phyloP scores from a whole-genome alignment of 2,888 invertebrate species.

The Ferrisia virgata region DNA sequence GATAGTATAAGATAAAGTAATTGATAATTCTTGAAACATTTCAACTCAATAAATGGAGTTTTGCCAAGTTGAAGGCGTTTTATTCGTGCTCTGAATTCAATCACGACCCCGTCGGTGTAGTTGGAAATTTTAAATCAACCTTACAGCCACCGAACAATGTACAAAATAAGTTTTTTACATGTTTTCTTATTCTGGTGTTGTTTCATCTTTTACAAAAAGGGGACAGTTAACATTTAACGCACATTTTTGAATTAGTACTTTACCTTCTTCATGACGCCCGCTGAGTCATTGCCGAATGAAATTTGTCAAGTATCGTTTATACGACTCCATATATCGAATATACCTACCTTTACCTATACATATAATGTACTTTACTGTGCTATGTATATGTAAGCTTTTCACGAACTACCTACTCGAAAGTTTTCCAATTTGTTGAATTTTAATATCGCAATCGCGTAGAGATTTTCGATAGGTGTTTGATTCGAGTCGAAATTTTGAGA shows the following conservation, averaged over 20 bases:
- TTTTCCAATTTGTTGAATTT: slow-evolving; percentile 1
- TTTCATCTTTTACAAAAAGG: slow-evolving; percentile 32
- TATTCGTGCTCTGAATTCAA: slow-evolving; percentile 46
- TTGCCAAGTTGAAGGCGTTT: slow-evolving; percentile 46
- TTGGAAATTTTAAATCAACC: slow-evolving; percentile 42
- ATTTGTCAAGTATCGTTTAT: not conserved
- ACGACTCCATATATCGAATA: not conserved
- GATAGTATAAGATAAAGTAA: slow-evolving; percentile 43
- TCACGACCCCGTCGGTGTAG: slow-evolving; percentile 33
- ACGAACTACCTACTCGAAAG: not conserved
- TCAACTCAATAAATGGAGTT: slow-evolving; percentile 46
- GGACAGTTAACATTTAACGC: slow-evolving; percentile 18
- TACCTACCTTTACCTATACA: not conserved
- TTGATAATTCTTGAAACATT: slow-evolving; percentile 46
- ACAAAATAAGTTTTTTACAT: slow-evolving; percentile 44
- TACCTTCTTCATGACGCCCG: slow-evolving; percentile 24
- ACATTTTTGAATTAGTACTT: slow-evolving; percentile 27
- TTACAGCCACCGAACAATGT: slow-evolving; percentile 37
- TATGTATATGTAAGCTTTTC: not conserved
- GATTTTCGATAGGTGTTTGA: not conserved
- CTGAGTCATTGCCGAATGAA: not conserved
- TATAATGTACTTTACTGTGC: not conserved
- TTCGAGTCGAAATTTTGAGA: not conserved
- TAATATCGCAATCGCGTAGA: not conserved
- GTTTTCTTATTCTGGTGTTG: slow-evolving; percentile 44